Conservation (phyloP, 2,797 vertebrate genomes). For the Chaenodraco wilsoni region DNA sequence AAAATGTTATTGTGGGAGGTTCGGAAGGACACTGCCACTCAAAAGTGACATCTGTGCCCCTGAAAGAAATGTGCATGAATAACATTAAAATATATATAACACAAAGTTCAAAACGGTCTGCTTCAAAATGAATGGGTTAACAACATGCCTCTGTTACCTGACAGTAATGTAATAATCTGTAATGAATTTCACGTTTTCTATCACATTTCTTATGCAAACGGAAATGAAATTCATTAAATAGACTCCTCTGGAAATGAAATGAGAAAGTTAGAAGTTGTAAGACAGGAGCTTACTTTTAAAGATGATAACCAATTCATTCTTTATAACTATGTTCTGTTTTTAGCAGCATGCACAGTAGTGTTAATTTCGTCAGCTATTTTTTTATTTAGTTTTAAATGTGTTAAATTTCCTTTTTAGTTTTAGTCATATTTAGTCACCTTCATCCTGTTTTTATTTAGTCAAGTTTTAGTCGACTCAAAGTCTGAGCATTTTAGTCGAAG, state of each 20-base stretch:
- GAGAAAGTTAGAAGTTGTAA: constrained; percentile 58
- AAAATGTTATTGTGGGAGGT: not conserved
- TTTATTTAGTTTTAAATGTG: too few species aligned
- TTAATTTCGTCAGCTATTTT: too few species aligned
- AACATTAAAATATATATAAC: too few species aligned
- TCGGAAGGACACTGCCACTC: not conserved
- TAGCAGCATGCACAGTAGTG: not conserved
- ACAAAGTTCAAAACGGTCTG: constrained; percentile 2
- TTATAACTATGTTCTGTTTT: not conserved
- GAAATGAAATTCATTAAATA: constrained; percentile 78
- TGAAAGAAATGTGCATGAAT: not conserved
- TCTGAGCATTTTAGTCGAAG: too few species aligned
- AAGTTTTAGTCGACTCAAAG: too few species aligned
- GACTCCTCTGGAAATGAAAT: constrained; percentile 72
- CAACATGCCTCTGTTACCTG: constrained; percentile 53
- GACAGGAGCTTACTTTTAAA: constrained; percentile 46
- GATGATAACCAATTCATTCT: constrained; percentile 38
- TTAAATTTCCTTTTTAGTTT: too few species aligned
- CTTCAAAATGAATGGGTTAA: constrained; percentile 46
- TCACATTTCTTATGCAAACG: constrained; percentile 75
- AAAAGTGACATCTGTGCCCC: not conserved
- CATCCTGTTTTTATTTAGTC: too few species aligned
- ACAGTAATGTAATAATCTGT: constrained; percentile 75
- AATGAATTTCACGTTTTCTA: constrained; percentile 72
- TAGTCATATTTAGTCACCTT: too few species aligned